Conservation (phyloP, 2,113 vertebrate genomes). For the Sturnira hondurensis region DNA sequence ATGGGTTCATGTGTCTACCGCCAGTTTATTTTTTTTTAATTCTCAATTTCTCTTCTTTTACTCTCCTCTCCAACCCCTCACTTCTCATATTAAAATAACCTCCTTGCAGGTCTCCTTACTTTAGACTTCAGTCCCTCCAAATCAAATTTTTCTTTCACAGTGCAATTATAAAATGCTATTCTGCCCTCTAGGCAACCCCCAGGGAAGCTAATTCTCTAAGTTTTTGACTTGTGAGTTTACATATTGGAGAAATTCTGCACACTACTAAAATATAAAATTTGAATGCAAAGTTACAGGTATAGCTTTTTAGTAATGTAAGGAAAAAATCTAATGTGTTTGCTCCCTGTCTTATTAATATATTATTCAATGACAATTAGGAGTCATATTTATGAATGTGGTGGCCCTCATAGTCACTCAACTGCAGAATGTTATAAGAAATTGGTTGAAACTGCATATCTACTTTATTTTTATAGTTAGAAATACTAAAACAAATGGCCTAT, state of each 20-base stretch:
- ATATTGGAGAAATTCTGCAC: neutral
- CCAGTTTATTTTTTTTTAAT: neutral
- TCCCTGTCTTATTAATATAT: neutral
- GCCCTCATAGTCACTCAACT: neutral
- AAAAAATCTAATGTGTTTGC: neutral
- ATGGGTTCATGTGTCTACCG: neutral
- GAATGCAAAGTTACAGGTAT: neutral
- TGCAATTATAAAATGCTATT: neutral
- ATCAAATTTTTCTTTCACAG: neutral
- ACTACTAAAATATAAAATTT: neutral
- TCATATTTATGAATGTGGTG: neutral
- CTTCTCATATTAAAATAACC: neutral
- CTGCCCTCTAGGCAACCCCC: neutral
- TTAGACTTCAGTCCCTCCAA: neutral
- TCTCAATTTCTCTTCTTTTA: neutral
- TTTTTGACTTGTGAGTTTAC: neutral
- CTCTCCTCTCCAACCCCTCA: neutral
- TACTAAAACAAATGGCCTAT: neutral
- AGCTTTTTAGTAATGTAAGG: neutral
- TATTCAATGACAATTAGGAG: neutral
- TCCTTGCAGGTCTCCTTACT: neutral
- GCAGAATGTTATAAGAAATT: neutral
- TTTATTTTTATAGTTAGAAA: conserved; percentile 25
- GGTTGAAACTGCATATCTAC: neutral
- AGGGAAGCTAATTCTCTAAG: neutral